Evolutionary conservation across 2,113 vertebrate species (phyloP), one percentile per base, ranked within the genome.

Genomic region (Mus spicilegus): DNA sequence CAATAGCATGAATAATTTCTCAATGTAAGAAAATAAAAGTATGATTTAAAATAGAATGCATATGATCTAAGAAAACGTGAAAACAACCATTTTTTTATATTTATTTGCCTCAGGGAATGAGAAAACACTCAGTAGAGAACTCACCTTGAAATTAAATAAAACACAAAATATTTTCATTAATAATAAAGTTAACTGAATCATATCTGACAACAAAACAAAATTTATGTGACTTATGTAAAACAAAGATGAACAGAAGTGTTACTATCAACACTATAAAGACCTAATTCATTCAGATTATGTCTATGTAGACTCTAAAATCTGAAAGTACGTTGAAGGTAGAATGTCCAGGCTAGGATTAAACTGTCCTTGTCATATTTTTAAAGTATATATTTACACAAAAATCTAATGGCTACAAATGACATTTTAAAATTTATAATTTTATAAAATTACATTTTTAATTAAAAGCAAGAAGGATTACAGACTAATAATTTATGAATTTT

Each of bases 371-470:
- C 58, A 54, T 39, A 49, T 75, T 78, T 10, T 90, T 80, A 94
- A 96, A 78, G 22, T 85, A 78, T n/a, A 26, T 26, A 89, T 42
- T 92, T 77, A 61, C n/a, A 22, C 19, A 78, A 95, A 92, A 87
- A 80, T 24, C 42, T 80, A 63, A 67, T n/a, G 0, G 1, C 14
- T 51, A 42, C 26, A 33, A 87, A 49, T 81, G 11, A 89, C 2
- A 26, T 81, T 80, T 80, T 80, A 56, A 56, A 80, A 36, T 80
- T 54, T 80, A 33, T 54, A 80, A 80, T 80, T 80, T 54, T 80
- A 80, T 54, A 36, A 54, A 54, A 36, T 54, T 54, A 33, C 9
- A 78, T 36, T 5, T 54, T 80, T 54, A 80, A 36, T 36, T 78
- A 36, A 54, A 36, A 54, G 7, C 26, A 77, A 78, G 6, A 77